Evolutionary conservation across 2,888 invertebrate genomes (phyloP).

Genomic region (Oscheius sp.): DNA sequence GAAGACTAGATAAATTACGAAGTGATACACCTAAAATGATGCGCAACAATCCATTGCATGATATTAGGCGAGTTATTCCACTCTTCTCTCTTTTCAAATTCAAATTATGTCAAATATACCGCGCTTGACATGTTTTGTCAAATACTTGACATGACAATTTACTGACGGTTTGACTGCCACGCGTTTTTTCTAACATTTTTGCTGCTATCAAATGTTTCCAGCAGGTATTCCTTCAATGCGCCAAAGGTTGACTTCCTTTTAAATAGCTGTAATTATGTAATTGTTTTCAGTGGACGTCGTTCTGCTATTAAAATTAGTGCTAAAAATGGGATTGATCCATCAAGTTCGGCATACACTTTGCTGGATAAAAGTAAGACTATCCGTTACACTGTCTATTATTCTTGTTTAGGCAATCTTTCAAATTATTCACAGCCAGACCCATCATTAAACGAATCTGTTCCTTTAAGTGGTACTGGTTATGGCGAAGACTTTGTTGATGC

Average conservation of each 20-base stretch:
- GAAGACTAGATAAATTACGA: conserved; percentile 24
- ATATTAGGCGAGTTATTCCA: conserved; percentile 24
- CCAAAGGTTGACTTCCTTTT: too few species aligned
- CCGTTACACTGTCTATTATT: neutral
- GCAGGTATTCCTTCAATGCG: too few species aligned
- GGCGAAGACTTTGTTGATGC: conserved; percentile 42
- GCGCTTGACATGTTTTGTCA: too few species aligned
- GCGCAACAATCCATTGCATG: conserved; percentile 22
- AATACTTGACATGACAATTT: too few species aligned
- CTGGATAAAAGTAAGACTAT: neutral
- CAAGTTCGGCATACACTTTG: neutral
- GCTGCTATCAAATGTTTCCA: too few species aligned
- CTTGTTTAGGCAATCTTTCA: conserved; percentile 11
- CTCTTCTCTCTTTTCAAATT: too few species aligned
- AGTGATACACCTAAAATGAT: conserved; percentile 18
- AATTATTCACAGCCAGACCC: conserved; percentile 28
- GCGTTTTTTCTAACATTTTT: too few species aligned
- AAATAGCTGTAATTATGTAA: neutral
- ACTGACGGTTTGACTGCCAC: too few species aligned
- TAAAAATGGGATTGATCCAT: neutral
- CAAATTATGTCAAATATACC: too few species aligned
- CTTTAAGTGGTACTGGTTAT: conserved; percentile 29
- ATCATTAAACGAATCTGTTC: conserved; percentile 26
- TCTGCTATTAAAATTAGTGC: conserved; percentile 21
- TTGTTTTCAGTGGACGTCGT: conserved; percentile 31